phyloP scores from a whole-genome alignment of 2,888 invertebrate species.

The Ornithoptera alexandrae region DNA sequence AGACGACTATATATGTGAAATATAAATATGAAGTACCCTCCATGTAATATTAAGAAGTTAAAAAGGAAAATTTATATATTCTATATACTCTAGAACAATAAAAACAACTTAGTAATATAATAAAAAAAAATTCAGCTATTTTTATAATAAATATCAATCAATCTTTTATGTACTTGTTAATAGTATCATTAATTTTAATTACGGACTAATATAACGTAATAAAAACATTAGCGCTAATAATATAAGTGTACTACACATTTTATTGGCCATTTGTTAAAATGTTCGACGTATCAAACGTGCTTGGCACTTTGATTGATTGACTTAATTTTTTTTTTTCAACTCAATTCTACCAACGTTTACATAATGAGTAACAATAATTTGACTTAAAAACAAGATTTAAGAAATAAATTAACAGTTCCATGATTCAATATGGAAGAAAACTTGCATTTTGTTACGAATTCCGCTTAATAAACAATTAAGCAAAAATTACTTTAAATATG shows the following conservation, averaged over 20 bases:
- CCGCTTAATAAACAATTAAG: too few relatives aligned
- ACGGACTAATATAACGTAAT: not conserved
- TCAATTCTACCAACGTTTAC: not conserved
- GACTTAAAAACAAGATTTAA: not conserved
- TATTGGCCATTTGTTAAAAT: conserved; percentile 7
- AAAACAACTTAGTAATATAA: not conserved
- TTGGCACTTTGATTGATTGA: conserved; percentile 11
- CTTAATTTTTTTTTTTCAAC: not conserved
- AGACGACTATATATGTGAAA: too few relatives aligned
- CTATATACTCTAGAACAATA: not conserved
- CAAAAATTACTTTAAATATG: not conserved
- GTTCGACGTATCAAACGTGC: conserved; percentile 1
- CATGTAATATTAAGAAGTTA: too few relatives aligned
- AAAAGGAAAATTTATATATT: too few relatives aligned
- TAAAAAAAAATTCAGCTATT: not conserved
- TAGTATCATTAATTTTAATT: conserved; percentile 11
- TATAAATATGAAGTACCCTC: too few relatives aligned
- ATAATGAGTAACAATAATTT: too few relatives aligned
- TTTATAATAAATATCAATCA: conserved; percentile 10
- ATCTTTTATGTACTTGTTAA: conserved; percentile 22
- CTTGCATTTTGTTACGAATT: not conserved
- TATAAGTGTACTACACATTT: not conserved
- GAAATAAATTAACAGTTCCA: not conserved
- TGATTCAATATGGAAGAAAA: not conserved
- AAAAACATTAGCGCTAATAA: conserved; percentile 5